Evolutionary conservation across 2,888 invertebrate species (phyloP).

Genomic region (Drosophila recens): DNA sequence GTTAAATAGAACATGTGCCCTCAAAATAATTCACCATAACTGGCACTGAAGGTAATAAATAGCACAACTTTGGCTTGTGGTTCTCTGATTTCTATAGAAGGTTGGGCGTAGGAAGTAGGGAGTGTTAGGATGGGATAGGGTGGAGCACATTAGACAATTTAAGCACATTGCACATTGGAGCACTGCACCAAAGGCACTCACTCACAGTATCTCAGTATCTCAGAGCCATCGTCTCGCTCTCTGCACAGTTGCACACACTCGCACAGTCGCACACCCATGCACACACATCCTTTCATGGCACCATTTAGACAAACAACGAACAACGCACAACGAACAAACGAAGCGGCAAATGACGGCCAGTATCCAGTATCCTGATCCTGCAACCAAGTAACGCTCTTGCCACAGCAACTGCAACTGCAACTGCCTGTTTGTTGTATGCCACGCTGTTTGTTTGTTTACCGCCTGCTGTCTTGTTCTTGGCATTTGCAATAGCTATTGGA

Average conservation of each 20-base stretch:
- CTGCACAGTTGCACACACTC: slow-evolving; percentile 11
- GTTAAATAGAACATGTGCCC: slow-evolving; percentile 14
- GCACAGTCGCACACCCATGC: slow-evolving; percentile 1
- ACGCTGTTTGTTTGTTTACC: slow-evolving; percentile 41
- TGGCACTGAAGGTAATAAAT: slow-evolving; percentile 22
- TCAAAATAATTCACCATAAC: slow-evolving; percentile 36
- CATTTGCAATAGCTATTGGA: slow-evolving; percentile 38
- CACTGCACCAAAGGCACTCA: slow-evolving; percentile 43
- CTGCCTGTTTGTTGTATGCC: slow-evolving; percentile 24
- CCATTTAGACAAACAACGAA: slow-evolving; percentile 40
- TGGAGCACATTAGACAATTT: slow-evolving; percentile 45
- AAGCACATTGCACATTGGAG: slow-evolving; percentile 36
- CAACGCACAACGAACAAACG: slow-evolving; percentile 33
- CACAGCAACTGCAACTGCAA: slow-evolving; percentile 3
- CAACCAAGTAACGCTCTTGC: slow-evolving; percentile 15
- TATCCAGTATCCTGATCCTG: slow-evolving; percentile 22
- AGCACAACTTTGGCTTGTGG: slow-evolving; percentile 8
- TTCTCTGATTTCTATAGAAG: slow-evolving; percentile 9
- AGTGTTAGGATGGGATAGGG: neutral
- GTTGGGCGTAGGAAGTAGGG: neutral
- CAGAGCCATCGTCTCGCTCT: slow-evolving; percentile 20
- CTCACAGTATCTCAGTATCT: slow-evolving; percentile 31
- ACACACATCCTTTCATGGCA: slow-evolving; percentile 29
- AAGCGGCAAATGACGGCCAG: slow-evolving; percentile 34
- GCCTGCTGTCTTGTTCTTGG: slow-evolving; percentile 38